These are phyloP conservation scores for Nothoprocta pentlandii DNA, from an alignment of 2,113 vertebrate species.

Conservation along the genomic window DNA sequence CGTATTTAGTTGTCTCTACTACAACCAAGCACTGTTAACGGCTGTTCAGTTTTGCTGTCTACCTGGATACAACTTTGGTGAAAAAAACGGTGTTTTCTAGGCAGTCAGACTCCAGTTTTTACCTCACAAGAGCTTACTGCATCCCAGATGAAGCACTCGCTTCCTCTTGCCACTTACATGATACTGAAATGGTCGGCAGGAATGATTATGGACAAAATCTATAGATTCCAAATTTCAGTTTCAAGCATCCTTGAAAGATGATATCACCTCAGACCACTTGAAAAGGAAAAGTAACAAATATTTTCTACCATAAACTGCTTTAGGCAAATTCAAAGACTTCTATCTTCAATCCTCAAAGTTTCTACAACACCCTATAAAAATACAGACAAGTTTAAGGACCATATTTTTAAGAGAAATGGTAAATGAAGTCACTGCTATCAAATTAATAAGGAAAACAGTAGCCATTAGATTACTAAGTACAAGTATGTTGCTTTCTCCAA, in stretches of 20 bases:
- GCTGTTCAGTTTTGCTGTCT: neutral
- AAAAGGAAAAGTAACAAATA: neutral
- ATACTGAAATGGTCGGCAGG: neutral
- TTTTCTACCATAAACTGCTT: neutral
- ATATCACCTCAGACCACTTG: neutral
- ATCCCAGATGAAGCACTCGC: neutral
- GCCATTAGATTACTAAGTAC: neutral
- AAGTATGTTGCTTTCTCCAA: neutral
- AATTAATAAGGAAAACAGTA: neutral
- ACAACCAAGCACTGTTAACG: neutral
- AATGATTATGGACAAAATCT: neutral
- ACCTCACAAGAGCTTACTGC: neutral
- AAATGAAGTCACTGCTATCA: neutral
- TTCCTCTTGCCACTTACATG: neutral
- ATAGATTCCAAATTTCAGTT: neutral
- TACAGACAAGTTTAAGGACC: neutral
- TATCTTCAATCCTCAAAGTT: neutral
- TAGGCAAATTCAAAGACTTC: neutral
- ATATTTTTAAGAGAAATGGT: neutral
- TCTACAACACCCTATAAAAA: neutral
- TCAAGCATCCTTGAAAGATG: neutral
- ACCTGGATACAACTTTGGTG: neutral
- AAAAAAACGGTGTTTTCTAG: neutral
- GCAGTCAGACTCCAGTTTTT: neutral
- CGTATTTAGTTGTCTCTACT: neutral